Conservation (phyloP, 2,888 invertebrate species). For the Pristionchus maxplancki region DNA sequence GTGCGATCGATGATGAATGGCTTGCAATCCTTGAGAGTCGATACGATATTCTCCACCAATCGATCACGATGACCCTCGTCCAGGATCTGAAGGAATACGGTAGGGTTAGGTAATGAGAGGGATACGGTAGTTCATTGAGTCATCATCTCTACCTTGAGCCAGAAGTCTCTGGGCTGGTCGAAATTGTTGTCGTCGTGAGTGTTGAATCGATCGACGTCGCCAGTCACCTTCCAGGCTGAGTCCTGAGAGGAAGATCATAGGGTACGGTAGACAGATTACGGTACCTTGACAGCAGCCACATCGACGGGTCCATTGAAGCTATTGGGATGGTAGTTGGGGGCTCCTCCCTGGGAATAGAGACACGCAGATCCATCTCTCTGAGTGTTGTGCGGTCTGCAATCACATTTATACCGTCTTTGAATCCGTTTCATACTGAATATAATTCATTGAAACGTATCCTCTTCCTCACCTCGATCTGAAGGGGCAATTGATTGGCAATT, state of each 20-base stretch:
- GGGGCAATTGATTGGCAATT: slow-evolving; percentile 94
- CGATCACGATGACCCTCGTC: slow-evolving; percentile 85
- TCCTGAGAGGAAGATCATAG: slow-evolving; percentile 50
- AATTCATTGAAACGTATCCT: too few relatives aligned
- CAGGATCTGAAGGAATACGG: slow-evolving; percentile 80
- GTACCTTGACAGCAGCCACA: slow-evolving; percentile 71
- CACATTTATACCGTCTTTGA: too few relatives aligned
- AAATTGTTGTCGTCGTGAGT: slow-evolving; percentile 91
- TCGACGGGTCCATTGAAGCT: slow-evolving; percentile 90
- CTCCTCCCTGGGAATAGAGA: slow-evolving; percentile 87
- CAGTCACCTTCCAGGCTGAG: slow-evolving; percentile 83
- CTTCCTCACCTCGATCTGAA: slow-evolving; percentile 80
- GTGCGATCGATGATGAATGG: slow-evolving; percentile 90
- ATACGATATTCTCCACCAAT: slow-evolving; percentile 87
- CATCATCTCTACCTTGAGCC: slow-evolving; percentile 83
- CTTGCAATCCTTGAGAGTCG: slow-evolving; percentile 87
- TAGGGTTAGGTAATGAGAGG: background rate
- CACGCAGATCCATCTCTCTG: slow-evolving; percentile 90
- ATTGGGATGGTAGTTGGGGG: slow-evolving; percentile 97
- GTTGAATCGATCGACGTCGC: slow-evolving; percentile 88
- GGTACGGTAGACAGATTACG: background rate
- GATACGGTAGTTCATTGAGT: background rate
- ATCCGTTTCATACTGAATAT: too few relatives aligned
- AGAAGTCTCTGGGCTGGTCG: slow-evolving; percentile 88
- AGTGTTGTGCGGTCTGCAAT: slow-evolving; percentile 83